Base-by-base conservation (phyloP, 1,140 invertebrate genomes). In the Helicoverpa armigera region DNA sequence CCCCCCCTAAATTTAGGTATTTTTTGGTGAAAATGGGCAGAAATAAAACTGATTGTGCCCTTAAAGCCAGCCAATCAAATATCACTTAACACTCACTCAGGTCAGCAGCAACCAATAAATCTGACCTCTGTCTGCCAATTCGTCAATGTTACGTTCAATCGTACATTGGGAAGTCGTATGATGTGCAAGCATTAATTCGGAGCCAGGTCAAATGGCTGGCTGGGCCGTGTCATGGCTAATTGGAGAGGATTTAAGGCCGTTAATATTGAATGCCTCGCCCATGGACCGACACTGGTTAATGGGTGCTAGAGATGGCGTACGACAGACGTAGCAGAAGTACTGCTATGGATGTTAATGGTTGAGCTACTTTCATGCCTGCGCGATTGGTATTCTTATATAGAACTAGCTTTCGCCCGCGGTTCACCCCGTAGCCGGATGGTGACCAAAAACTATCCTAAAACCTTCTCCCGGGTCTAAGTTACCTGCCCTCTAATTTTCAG, bases 181-280 rank as follows among this genome's bases (percentile, higher is more conserved):
- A 74, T 58, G 58, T 75, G 7, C 35, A 50, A 13, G 13, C 56
- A 61, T 61, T 75, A 75, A 51, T 61, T 51, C 67, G 12, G 58
- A 61, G 10, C 18, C 48, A 72, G 73, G 73, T 75, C 73, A 63
- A 75, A 75, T 61, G 56, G 58, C 58, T n/a, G 73, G 50, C 58
- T 75, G 10, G 43, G 14, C 35, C 43, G 35, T 61, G 56, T 61
- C 73, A 50, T 61, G 73, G 35, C 50, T 75, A 75, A 61, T 75
- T 75, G 56, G 43, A 5, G 43, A 75, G 73, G 73, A 75, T 61
- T 75, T 75, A 75, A 75, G 29, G 56, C 73, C 56, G 73, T 75
- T 75, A 75, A 75, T 61, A 75, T 63, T 75, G 73, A 75, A 75
- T 75, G 56, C 53, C n/a, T 56, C 70, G 70, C 51, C 23, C 18